Evolutionary conservation across 1,140 invertebrate species (phyloP), one percentile per base, ranked within the genome.

Genomic region (Penaeus indicus): DNA sequence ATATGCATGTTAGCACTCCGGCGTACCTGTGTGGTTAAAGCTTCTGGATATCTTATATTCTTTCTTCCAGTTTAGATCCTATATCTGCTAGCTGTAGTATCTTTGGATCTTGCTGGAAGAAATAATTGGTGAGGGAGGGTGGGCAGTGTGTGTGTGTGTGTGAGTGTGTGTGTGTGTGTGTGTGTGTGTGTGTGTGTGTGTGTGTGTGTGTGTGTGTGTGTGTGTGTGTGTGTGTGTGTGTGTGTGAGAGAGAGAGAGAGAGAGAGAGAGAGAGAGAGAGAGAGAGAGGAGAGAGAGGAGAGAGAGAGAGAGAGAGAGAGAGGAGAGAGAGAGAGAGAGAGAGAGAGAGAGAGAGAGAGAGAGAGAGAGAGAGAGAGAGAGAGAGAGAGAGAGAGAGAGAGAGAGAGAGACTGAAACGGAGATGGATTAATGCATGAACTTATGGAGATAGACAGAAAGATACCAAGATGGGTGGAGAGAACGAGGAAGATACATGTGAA

Each of bases 371-470:
- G 63, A 64, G 63, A 64, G 63, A n/a, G n/a, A n/a, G n/a, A n/a
- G n/a, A n/a, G n/a, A 64, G n/a, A 64, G 63, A 64, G 63, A n/a
- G n/a, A n/a, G n/a, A n/a, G 63, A 64, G 63, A 64, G 63, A 64
- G 63, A 64, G 63, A 64, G 63, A n/a, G n/a, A n/a, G n/a, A n/a
- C 16, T 18, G 63, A 64, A n/a, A 64, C 16, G 63, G n/a, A 64
- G n/a, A n/a, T 16, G n/a, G n/a, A 64, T 18, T 16, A 64, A n/a
- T 18, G 63, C 16, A 64, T 64, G 63, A n/a, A n/a, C 16, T 18
- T 18, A n/a, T 16, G n/a, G 63, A 64, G 63, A 64, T 18, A 64
- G n/a, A n/a, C 16, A n/a, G n/a, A n/a, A 18, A 64, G 63, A 64
- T 16, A 64, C 16, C n/a, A 64, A n/a, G n/a, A n/a, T 16, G n/a